Evolutionary conservation across 2,888 invertebrate species (phyloP).

Genomic region (Lumbricus terrestris): DNA sequence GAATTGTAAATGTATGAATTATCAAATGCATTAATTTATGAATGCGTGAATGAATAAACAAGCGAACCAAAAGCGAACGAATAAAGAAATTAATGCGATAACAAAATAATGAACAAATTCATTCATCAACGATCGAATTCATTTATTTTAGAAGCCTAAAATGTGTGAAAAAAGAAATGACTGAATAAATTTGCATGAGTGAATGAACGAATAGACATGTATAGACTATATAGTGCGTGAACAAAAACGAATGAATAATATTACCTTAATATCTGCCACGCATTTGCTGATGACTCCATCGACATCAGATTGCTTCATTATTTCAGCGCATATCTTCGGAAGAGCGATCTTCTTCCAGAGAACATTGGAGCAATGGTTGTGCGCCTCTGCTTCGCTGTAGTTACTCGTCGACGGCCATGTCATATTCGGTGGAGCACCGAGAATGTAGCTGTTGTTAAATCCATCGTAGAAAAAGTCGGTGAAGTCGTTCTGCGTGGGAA

Average conservation of each 20-base stretch:
- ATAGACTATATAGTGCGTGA: too few species aligned
- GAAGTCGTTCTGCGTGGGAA: not conserved
- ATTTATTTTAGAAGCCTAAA: too few species aligned
- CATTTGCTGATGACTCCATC: not conserved
- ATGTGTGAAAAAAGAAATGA: too few species aligned
- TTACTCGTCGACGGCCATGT: not conserved
- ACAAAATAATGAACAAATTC: too few species aligned
- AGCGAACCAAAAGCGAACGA: too few species aligned
- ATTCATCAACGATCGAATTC: too few species aligned
- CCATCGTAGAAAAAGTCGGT: not conserved
- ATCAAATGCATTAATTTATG: too few species aligned
- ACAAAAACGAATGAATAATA: too few species aligned
- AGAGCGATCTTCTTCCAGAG: not conserved
- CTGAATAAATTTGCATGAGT: too few species aligned
- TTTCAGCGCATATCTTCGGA: not conserved
- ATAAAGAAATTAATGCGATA: too few species aligned
- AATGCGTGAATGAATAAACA: too few species aligned
- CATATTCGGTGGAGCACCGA: not conserved
- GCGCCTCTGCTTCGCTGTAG: not conserved
- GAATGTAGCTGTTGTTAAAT: not conserved
- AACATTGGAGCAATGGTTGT: not conserved
- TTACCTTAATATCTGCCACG: not conserved
- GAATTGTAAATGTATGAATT: not conserved
- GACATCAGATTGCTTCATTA: not conserved
- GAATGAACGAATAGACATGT: too few species aligned